Evolutionary conservation across 2,888 invertebrate genomes (phyloP), one percentile per base, ranked within the genome.

Genomic region (Heteromyza rotundicornis): DNA sequence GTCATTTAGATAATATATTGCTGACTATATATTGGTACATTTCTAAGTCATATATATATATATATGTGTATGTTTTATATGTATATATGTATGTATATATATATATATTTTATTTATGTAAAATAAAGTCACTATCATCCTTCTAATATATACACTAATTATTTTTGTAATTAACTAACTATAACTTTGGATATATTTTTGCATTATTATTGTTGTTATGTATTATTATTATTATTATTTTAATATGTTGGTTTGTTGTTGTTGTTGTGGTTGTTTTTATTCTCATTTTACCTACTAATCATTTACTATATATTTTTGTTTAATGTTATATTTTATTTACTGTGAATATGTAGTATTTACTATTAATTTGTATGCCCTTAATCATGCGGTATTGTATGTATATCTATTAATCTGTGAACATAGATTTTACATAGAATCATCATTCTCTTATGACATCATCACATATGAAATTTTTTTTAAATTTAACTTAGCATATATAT

Each of bases 81-180:
- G 16, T 55, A 36, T 32, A 20, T 51, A 24, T 24, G 16, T 27
- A 27, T 40, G 17, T 59, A 55, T 60, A 53, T 59, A 36, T 16
- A 40, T 36, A 24, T 57, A 52, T 47, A 52, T n/a, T 40, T 40
- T 7, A 10, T 27, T 40, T 40, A 40, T 40, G 40, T 40, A 40
- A 40, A 40, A 10, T 40, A 40, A 40, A 40, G 40, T 40, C 40
- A 40, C 23, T 53, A n/a, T 19, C 27, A 55, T 8, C 63, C 57
- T 52, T 44, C 49, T 60, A 32, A 49, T 59, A 59, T 55, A 57
- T 58, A 27, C 57, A 27, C 20, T 50, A 40, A 22, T 12, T 50
- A 44, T 57, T 56, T 58, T 54, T 56, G 54, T 59, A 17, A 58
- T 59, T 59, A 36, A 27, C 52, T 57, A 32, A 19, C 27, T 23